These are phyloP conservation scores for Pristionchus fissidentatus DNA, from an alignment of 2,888 invertebrate genomes.

Conservation along the genomic window DNA sequence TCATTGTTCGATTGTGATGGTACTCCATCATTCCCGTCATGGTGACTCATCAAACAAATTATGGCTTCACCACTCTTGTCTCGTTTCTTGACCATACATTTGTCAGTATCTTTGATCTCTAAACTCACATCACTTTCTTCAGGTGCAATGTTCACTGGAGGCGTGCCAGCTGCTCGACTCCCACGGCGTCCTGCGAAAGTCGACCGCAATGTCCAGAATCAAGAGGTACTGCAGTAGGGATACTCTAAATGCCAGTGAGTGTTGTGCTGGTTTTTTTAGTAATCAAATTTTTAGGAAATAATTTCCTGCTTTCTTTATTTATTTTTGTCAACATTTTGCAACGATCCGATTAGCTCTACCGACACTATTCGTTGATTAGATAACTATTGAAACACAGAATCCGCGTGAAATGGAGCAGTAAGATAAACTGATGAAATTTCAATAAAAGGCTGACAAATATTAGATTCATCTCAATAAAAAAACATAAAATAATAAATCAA, in stretches of 20 bases:
- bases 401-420: no score
- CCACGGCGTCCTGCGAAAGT: conserved; percentile 84
- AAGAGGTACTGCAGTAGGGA: conserved; percentile 39
- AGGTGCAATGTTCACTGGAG: conserved; percentile 92
- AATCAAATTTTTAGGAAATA: no score
- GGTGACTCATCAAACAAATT: no score
- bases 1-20: not conserved
- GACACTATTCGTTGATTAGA: not conserved
- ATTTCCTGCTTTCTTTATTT: not conserved
- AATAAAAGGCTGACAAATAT: no score
- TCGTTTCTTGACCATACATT: no score
- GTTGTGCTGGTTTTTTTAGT: no score
- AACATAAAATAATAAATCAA: not conserved
- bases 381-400: not conserved
- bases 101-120: not conserved
- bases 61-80: not conserved
- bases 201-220: conserved; percentile 49
- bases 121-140: conserved; percentile 73
- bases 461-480: not conserved
- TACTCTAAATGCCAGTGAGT: not conserved
- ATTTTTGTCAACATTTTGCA: not conserved
- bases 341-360: not conserved
- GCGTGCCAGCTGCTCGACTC: conserved; percentile 92
- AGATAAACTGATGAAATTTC: no score
- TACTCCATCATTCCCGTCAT: not conserved